Evolutionary conservation across 2,888 invertebrate species (phyloP).

Genomic region (Nephrotoma flavescens): DNA sequence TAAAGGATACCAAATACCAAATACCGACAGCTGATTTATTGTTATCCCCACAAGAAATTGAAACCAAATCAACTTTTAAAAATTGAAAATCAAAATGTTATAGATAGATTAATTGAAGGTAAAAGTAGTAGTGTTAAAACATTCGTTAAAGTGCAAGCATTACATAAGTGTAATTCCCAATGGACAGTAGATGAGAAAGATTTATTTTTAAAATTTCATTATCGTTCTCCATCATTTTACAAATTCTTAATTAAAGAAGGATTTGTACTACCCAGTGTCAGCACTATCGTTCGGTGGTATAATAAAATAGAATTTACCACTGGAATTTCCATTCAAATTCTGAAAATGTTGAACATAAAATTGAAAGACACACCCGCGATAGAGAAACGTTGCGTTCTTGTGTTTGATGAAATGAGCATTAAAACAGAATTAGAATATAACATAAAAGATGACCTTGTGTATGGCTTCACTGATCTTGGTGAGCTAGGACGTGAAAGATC

Average conservation of each 20-base stretch:
- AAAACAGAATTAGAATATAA: slow-evolving; percentile 4
- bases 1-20: neutral
- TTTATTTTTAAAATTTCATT: neutral
- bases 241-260: slow-evolving; percentile 3
- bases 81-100: neutral
- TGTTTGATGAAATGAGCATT: neutral
- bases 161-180: neutral
- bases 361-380: neutral
- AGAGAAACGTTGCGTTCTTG: neutral
- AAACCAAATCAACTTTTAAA: neutral
- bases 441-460: neutral
- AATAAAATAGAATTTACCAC: neutral
- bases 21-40: neutral
- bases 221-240: neutral
- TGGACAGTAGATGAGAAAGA: neutral
- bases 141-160: neutral
- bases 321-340: neutral
- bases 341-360: slow-evolving; percentile 1
- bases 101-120: neutral
- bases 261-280: neutral
- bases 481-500: neutral
- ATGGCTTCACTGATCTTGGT: neutral
- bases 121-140: neutral
- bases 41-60: neutral
- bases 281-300: neutral